A percentile compares a stretch with the other conserved stretches of the same genome.
phyloP scores from a whole-genome alignment of 2,797 vertebrate genomes.

The Echeneis naucrates region DNA sequence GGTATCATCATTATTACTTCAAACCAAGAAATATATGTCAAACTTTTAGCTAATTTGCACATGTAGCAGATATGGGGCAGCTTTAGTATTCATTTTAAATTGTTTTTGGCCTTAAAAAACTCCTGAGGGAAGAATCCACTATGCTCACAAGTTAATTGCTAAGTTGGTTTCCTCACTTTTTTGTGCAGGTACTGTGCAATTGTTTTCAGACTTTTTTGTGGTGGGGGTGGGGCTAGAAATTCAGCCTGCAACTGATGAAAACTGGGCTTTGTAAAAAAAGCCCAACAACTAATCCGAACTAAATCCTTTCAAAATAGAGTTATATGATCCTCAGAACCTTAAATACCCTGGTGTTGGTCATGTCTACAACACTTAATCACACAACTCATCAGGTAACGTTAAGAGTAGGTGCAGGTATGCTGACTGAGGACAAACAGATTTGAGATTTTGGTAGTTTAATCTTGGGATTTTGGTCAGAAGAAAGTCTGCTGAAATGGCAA shows the following conservation, averaged over 20 bases:
- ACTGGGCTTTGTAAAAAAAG: neutral
- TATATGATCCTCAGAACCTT: slow-evolving; percentile 21
- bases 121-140: neutral
- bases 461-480: slow-evolving; percentile 52
- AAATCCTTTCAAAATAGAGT: neutral
- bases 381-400: slow-evolving; percentile 12
- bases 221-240: neutral
- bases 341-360: slow-evolving; percentile 6
- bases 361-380: slow-evolving; percentile 20
- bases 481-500: slow-evolving; percentile 58
- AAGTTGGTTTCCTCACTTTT: neutral
- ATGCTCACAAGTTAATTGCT: neutral
- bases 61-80: neutral
- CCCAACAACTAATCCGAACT: neutral
- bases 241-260: too few relatives aligned
- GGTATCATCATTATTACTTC: neutral
- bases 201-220: neutral
- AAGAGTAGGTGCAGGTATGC: slow-evolving; percentile 40
- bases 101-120: neutral
- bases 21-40: too few relatives aligned
- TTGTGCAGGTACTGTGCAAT: neutral
- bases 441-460: slow-evolving; percentile 26
- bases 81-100: neutral
- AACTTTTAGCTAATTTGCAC: neutral
- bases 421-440: slow-evolving; percentile 47